Evolutionary conservation across 2,113 vertebrate genomes (phyloP).

Genomic region (Melanerpes formicivorus): DNA sequence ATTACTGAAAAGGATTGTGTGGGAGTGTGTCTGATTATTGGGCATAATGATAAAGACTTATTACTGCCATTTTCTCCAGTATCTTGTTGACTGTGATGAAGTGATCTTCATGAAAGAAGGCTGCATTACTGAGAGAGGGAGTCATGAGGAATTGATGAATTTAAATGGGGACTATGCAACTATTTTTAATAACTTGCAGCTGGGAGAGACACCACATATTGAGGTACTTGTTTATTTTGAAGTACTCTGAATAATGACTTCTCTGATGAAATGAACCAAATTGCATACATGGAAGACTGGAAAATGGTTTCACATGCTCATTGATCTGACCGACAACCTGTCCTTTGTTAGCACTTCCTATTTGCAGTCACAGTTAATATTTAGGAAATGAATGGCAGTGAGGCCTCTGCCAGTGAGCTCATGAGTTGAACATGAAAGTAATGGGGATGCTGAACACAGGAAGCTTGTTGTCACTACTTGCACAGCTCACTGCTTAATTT

Average conservation of each 20-base stretch:
- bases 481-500: not conserved
- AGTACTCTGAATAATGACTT: not conserved
- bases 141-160: conserved; percentile 90
- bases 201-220: conserved; percentile 88
- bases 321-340: not conserved
- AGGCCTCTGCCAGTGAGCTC: not conserved
- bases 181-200: conserved; percentile 91
- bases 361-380: not conserved
- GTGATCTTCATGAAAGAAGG: conserved; percentile 94
- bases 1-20: not conserved
- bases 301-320: not conserved
- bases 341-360: not conserved
- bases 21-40: not conserved
- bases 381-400: not conserved
- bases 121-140: conserved; percentile 87
- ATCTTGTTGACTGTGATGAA: conserved; percentile 91
- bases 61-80: conserved; percentile 73
- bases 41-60: not conserved
- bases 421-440: not conserved
- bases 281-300: not conserved
- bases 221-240: conserved; percentile 77
- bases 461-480: not conserved
- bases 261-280: not conserved
- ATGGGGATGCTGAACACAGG: not conserved
- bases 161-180: conserved; percentile 90